Conservation (phyloP, 2,113 vertebrate genomes). For the Cyphomyrus plagiostoma region DNA sequence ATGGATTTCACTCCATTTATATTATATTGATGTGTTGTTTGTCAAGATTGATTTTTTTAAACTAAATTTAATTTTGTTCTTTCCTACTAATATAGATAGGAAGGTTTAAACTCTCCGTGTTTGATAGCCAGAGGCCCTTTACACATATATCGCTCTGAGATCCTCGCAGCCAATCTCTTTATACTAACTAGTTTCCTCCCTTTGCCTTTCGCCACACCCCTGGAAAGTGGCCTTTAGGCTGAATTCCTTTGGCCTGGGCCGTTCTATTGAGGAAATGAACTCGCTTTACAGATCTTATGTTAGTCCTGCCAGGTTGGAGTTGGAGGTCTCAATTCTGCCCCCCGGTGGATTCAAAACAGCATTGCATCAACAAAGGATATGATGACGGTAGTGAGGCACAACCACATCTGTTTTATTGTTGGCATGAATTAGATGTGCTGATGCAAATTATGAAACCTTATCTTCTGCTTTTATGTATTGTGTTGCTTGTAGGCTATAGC, state of each 20-base stretch:
- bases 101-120: not conserved
- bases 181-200: not conserved
- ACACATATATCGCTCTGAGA: not conserved
- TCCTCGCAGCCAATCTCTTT: not conserved
- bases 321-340: not conserved
- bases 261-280: not conserved
- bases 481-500: not conserved
- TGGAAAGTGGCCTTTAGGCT: not conserved
- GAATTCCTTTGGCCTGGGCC: not conserved
- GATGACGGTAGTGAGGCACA: not conserved
- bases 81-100: not conserved
- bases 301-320: not conserved
- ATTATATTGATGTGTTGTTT: not conserved
- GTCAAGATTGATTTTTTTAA: not conserved
- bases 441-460: not conserved
- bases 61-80: conserved; percentile 8
- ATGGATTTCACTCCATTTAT: not conserved
- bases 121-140: not conserved
- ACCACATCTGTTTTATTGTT: not conserved
- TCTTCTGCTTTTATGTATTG: not conserved
- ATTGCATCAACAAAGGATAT: conserved; percentile 6
- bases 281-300: not conserved
- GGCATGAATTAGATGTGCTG: not conserved
- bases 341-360: not conserved
- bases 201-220: not conserved